A percentile compares a stretch with the other conserved stretches of the same genome.
Evolutionary conservation across 1,140 invertebrate genomes (phyloP).

Genomic region (Aphelenchoides fujianensis): DNA sequence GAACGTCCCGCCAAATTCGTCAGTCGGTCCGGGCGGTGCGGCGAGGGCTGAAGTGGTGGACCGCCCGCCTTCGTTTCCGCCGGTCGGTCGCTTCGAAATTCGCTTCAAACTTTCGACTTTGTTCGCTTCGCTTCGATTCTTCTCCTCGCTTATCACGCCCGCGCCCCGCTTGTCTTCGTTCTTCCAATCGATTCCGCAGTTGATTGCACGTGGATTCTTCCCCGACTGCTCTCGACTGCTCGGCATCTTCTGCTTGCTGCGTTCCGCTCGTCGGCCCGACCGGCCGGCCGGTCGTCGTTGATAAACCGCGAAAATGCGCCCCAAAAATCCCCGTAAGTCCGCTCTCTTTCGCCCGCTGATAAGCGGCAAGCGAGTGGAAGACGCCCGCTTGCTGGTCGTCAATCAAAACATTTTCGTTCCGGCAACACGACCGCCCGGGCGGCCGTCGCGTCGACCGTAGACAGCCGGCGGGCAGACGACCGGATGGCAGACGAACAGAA

Average conservation of each 20-base stretch:
- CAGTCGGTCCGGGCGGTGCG: not conserved
- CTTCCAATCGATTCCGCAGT: not conserved
- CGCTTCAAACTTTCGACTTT: too few species aligned
- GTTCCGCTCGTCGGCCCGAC: too few species aligned
- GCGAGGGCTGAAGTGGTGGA: not conserved
- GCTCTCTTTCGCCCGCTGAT: not conserved
- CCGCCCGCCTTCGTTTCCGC: too few species aligned
- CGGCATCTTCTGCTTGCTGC: too few species aligned
- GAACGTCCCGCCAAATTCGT: not conserved
- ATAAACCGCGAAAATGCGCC: slow-evolving; percentile 1
- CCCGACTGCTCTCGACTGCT: too few species aligned
- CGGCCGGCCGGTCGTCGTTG: too few species aligned
- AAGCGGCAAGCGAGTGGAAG: not conserved
- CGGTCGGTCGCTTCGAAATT: too few species aligned
- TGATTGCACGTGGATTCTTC: too few species aligned
- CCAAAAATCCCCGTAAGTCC: not conserved
- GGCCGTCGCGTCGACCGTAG: too few species aligned
- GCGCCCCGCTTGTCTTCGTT: not conserved
- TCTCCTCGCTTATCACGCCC: not conserved
- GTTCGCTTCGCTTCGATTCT: not conserved
- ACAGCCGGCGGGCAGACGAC: too few species aligned
- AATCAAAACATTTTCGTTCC: not conserved
- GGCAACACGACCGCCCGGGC: too few species aligned
- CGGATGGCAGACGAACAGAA: too few species aligned
- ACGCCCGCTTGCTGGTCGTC: not conserved